These are phyloP conservation scores for Matsumurasca onukii DNA, from an alignment of 1,140 invertebrate species.

Conservation along the genomic window DNA sequence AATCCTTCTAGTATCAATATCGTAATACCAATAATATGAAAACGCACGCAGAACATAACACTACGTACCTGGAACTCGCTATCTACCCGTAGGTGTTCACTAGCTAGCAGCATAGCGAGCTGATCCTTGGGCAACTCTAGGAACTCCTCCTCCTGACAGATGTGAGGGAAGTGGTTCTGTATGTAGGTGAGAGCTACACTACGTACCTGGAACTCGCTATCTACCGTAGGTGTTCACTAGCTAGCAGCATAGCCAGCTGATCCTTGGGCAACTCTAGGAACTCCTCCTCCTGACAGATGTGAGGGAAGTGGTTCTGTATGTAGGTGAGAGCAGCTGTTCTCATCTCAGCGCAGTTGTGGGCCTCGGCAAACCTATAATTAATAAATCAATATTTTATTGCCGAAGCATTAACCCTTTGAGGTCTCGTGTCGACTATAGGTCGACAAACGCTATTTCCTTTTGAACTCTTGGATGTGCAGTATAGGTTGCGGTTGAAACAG, in stretches of 20 bases:
- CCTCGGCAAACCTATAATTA: conserved; percentile 80
- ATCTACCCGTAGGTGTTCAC: conserved; percentile 87
- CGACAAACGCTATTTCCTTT: no score
- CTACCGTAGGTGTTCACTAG: conserved; percentile 88
- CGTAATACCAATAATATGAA: no score
- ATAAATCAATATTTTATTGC: no score
- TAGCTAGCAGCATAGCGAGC: conserved; percentile 76
- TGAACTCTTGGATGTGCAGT: no score
- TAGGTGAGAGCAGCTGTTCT: conserved; percentile 78
- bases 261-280: conserved; percentile 83
- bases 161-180: conserved; percentile 83
- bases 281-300: conserved; percentile 83
- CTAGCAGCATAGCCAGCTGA: conserved; percentile 75
- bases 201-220: conserved; percentile 89
- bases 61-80: conserved; percentile 87
- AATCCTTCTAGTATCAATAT: no score
- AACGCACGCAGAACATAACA: no score
- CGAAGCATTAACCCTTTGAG: no score
- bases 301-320: conserved; percentile 86
- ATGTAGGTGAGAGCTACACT: no score
- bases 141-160: conserved; percentile 85
- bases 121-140: conserved; percentile 80
- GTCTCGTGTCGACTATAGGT: no score
- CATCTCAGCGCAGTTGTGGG: conserved; percentile 82
- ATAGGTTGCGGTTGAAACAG: no score